phyloP scores from a whole-genome alignment of 2,888 invertebrate species.

The Hypomecis punctinalis region DNA sequence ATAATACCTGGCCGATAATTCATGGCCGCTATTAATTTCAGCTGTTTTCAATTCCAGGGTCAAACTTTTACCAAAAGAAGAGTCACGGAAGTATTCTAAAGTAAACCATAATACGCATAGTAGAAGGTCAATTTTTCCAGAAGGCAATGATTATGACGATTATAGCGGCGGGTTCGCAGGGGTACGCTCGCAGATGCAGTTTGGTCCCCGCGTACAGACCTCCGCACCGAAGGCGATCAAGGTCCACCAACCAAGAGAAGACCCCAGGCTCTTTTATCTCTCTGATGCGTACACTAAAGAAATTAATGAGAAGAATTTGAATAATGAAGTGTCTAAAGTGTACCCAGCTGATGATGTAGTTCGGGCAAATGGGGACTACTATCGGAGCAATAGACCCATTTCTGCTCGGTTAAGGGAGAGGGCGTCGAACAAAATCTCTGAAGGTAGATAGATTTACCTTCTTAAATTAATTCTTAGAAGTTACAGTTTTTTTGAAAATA shows the following conservation, averaged over 20 bases:
- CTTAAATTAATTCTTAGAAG: no score
- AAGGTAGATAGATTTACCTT: conserved; percentile 44
- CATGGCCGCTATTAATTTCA: conserved; percentile 15
- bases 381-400: conserved; percentile 40
- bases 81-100: conserved; percentile 33
- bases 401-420: conserved; percentile 50
- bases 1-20: conserved; percentile 15
- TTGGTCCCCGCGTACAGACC: conserved; percentile 54
- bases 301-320: conserved; percentile 63
- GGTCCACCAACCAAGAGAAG: conserved; percentile 72
- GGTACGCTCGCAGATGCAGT: conserved; percentile 57
- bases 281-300: conserved; percentile 77
- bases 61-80: conserved; percentile 55
- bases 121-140: conserved; percentile 52
- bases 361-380: conserved; percentile 50
- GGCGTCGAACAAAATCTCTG: conserved; percentile 47
- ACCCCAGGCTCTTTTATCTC: conserved; percentile 75
- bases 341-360: conserved; percentile 70
- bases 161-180: conserved; percentile 65
- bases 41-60: conserved; percentile 57
- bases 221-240: conserved; percentile 58
- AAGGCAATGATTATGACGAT: conserved; percentile 72
- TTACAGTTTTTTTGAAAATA: no score
- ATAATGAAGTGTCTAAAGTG: conserved; percentile 64
- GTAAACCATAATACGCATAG: conserved; percentile 42